Conservation (phyloP, 2,113 vertebrate genomes). For the Etia nguti region DNA sequence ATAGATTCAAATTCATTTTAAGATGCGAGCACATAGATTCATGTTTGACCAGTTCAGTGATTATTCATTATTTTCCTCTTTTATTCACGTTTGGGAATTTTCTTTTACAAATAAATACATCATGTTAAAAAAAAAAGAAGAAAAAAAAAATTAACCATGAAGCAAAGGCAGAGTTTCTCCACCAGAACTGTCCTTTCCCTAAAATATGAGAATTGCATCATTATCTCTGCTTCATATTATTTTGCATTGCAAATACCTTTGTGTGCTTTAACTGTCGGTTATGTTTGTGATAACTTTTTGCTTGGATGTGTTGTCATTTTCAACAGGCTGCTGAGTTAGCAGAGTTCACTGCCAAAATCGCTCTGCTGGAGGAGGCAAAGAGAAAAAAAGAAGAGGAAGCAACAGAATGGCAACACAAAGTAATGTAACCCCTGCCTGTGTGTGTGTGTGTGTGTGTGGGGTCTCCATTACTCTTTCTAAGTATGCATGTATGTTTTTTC, state of each 20-base stretch:
- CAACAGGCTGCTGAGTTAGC: slow-evolving; percentile 90
- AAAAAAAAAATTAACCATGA: not conserved
- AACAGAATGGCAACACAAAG: slow-evolving; percentile 94
- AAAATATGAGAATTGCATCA: not conserved
- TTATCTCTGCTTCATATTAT: not conserved
- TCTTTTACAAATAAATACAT: not conserved
- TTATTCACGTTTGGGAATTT: not conserved
- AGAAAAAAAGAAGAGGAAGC: slow-evolving; percentile 96
- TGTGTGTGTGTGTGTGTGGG: not conserved
- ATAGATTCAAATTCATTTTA: not conserved
- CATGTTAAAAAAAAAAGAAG: not conserved
- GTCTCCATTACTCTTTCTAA: not conserved
- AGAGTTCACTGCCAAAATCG: slow-evolving; percentile 96
- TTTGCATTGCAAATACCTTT: not conserved
- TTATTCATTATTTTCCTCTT: not conserved
- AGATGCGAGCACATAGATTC: not conserved
- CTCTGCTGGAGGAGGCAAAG: slow-evolving; percentile 92
- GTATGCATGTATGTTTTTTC: not conserved
- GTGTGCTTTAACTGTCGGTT: not conserved
- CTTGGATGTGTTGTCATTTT: not conserved
- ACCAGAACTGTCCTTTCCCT: not conserved
- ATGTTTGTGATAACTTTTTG: not conserved
- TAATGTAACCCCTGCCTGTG: slow-evolving; percentile 42
- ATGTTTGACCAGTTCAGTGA: not conserved
- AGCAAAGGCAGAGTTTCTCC: not conserved